phyloP scores from a whole-genome alignment of 2,888 invertebrate genomes.

The Willowsia nigromaculata region DNA sequence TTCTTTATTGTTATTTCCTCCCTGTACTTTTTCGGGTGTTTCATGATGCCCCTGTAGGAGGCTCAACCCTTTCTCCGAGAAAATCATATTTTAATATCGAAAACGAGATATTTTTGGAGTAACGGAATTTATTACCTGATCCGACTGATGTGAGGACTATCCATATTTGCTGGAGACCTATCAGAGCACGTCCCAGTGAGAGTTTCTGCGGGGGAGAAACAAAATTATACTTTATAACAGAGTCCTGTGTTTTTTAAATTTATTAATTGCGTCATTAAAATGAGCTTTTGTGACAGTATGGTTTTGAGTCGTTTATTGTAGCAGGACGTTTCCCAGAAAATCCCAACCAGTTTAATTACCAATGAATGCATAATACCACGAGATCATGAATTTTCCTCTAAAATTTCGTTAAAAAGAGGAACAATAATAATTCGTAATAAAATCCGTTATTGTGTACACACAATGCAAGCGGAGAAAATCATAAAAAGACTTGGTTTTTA shows the following conservation, averaged over 20 bases:
- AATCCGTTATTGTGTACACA: too few species aligned
- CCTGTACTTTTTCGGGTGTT: background rate
- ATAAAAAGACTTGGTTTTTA: constrained; percentile 42
- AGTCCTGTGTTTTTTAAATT: too few species aligned
- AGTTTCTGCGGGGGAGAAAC: constrained; percentile 73
- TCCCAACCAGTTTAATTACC: too few species aligned
- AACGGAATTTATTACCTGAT: constrained; percentile 68
- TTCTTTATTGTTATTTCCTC: constrained; percentile 8
- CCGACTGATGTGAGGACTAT: constrained; percentile 77
- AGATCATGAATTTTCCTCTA: too few species aligned
- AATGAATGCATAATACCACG: too few species aligned
- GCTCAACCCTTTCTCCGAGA: constrained; percentile 5
- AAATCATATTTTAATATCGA: background rate
- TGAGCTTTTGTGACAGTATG: too few species aligned
- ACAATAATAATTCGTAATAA: too few species aligned
- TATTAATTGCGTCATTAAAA: too few species aligned
- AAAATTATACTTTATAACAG: constrained; percentile 41
- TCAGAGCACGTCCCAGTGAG: constrained; percentile 62
- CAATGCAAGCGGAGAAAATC: too few species aligned
- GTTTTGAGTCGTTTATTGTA: too few species aligned
- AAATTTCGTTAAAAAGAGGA: too few species aligned
- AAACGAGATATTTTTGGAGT: background rate
- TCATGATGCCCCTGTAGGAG: constrained; percentile 45
- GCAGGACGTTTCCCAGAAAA: too few species aligned
- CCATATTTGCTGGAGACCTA: constrained; percentile 78